Evolutionary conservation across 2,888 invertebrate genomes (phyloP), one percentile per base, ranked within the genome.

Genomic region (Aphodius granarius): DNA sequence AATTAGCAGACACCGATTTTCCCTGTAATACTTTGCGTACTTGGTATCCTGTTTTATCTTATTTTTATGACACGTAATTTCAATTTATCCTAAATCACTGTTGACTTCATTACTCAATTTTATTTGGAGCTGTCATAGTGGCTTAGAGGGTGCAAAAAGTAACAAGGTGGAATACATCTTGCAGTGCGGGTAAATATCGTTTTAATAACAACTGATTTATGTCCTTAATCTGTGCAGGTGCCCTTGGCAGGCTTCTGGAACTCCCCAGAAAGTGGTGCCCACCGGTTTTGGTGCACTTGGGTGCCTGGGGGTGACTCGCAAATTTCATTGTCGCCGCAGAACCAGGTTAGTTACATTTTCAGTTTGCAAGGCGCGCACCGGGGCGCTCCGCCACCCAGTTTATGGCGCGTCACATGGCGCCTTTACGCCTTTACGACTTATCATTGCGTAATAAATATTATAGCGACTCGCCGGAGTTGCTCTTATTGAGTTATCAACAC

Each of bases 171-270:
- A 43, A 43, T 43, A 43, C 71, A 63, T 43, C 71, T 71, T 82
- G 68, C 20, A 22, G 22, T 21, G 19, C 68, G 68, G 68, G 68
- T 68, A 68, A 83, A 83, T 82, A 81, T 79, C 80, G 80, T 82
- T 83, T 83, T 84, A 83, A 83, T 84, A 84, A 83, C 81, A 78
- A 79, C 79, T 83, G 83, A 84, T 83, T 84, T 83, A 83, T 83
- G 79, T 79, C 74, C 81, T 80, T 83, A 83, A 83, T 83, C 81
- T 78, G 81, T 79, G 79, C 84, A 83, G 83, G 84, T 84, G 83
- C 80, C 81, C 76, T 76, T 81, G 83, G 81, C 83, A 82, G 78
- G 73, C 78, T 73, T 66, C 66, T 13, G 13, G 16, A 68, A 18
- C 21, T 22, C 68, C 68, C 21, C 13, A 62, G 23, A 70, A 71